Evolutionary conservation across 2,113 vertebrate genomes (phyloP).

Genomic region (Vombatus ursinus): DNA sequence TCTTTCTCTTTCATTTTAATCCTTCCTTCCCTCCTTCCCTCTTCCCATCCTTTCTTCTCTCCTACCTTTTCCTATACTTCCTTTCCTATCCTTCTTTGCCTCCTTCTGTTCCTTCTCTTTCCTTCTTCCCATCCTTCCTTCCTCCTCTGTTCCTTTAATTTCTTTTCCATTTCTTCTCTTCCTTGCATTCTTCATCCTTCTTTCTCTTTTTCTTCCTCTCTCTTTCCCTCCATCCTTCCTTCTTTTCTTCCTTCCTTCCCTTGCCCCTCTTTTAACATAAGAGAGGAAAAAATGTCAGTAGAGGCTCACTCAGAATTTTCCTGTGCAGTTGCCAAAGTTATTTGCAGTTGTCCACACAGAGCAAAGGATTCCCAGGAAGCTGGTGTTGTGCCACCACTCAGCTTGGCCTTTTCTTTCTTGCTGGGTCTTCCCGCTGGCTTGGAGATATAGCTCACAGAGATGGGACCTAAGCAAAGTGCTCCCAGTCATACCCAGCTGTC

Average conservation of each 20-base stretch:
- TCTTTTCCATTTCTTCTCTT: not conserved
- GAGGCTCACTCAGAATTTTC: not conserved
- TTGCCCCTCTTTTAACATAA: not conserved
- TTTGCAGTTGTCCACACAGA: accelerated
- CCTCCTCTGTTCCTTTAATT: not conserved
- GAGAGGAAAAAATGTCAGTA: not conserved
- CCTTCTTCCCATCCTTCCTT: not conserved
- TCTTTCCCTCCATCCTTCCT: not conserved
- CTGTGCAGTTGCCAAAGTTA: not conserved
- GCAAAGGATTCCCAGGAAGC: not conserved
- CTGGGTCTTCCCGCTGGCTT: slow-evolving; percentile 12
- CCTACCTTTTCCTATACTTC: no score
- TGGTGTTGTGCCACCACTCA: not conserved
- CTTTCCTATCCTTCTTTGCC: no score
- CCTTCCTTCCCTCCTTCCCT: not conserved
- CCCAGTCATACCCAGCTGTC: not conserved
- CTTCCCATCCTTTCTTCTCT: no score
- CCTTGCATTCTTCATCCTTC: not conserved
- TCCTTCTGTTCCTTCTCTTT: not conserved
- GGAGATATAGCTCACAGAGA: not conserved
- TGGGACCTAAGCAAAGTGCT: accelerated
- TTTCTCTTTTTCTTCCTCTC: not conserved
- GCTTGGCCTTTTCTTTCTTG: slow-evolving; percentile 40
- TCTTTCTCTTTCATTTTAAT: not conserved
- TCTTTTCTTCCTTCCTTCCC: not conserved